Conservation (phyloP, 2,888 invertebrate genomes). For the Leptinotarsa haldemani region DNA sequence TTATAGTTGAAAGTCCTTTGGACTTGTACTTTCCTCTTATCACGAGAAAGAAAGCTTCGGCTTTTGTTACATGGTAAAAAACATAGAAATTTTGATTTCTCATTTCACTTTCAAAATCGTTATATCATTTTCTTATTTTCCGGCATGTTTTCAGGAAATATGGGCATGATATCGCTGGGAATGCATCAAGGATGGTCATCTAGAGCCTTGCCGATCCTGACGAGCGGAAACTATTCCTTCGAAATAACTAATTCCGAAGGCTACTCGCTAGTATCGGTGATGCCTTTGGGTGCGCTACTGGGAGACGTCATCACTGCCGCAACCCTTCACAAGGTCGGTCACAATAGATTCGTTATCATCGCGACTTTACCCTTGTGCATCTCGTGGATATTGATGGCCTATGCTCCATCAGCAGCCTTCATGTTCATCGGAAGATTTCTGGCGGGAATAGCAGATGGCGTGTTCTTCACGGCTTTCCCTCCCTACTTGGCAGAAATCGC, state of each 20-base stretch:
- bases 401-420: constrained; percentile 69
- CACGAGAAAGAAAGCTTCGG: no score
- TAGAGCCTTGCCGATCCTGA: constrained; percentile 69
- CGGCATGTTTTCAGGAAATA: constrained; percentile 50
- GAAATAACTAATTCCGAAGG: constrained; percentile 68
- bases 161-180: constrained; percentile 60
- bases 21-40: no score
- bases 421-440: constrained; percentile 70
- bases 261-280: constrained; percentile 75
- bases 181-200: constrained; percentile 71
- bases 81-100: no score
- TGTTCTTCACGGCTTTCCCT: constrained; percentile 36
- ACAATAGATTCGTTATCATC: constrained; percentile 73
- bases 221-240: constrained; percentile 67
- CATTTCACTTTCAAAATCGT: neutral
- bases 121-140: neutral
- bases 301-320: constrained; percentile 72
- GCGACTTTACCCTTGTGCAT: constrained; percentile 72
- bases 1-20: no score
- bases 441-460: constrained; percentile 36
- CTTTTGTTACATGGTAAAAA: no score
- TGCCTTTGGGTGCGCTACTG: constrained; percentile 73
- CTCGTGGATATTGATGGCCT: constrained; percentile 74
- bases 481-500: constrained; percentile 39
- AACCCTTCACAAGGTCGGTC: constrained; percentile 73